Evolutionary conservation across 2,888 invertebrate genomes (phyloP).

Genomic region (Eupelmus urozonus): DNA sequence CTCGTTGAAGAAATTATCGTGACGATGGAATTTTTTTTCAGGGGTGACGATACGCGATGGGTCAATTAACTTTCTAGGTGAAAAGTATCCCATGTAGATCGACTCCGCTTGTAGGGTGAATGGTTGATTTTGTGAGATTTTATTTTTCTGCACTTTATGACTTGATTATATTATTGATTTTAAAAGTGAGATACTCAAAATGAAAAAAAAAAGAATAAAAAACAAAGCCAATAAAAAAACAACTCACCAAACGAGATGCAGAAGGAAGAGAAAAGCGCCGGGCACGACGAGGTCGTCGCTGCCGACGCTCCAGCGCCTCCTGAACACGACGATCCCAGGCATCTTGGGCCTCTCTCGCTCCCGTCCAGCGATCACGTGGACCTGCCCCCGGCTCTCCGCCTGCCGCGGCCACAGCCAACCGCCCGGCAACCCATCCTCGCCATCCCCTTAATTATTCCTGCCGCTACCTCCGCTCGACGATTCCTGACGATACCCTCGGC

Average conservation of each 20-base stretch:
- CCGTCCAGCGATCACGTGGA: neutral
- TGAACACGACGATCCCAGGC: slow-evolving; percentile 92
- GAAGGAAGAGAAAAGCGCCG: slow-evolving; percentile 85
- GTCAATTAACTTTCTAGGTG: no score
- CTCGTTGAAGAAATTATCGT: no score
- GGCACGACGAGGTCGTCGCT: slow-evolving; percentile 93
- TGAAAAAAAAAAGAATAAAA: neutral
- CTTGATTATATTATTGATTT: no score
- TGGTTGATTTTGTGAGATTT: no score
- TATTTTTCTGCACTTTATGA: no score
- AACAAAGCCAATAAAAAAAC: slow-evolving; percentile 58
- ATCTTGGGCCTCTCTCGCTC: slow-evolving; percentile 76
- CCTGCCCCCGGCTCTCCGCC: neutral
- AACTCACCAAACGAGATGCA: slow-evolving; percentile 90
- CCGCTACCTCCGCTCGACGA: no score
- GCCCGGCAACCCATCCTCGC: neutral
- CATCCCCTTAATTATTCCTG: neutral
- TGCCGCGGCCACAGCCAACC: neutral
- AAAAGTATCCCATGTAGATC: no score
- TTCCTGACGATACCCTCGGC: no score
- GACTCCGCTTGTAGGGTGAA: no score
- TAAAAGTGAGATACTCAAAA: neutral
- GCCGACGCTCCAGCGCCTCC: slow-evolving; percentile 91
- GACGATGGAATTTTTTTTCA: no score
- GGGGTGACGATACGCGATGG: no score